phyloP scores from a whole-genome alignment of 2,888 invertebrate genomes.

The Callinectes sapidus region DNA sequence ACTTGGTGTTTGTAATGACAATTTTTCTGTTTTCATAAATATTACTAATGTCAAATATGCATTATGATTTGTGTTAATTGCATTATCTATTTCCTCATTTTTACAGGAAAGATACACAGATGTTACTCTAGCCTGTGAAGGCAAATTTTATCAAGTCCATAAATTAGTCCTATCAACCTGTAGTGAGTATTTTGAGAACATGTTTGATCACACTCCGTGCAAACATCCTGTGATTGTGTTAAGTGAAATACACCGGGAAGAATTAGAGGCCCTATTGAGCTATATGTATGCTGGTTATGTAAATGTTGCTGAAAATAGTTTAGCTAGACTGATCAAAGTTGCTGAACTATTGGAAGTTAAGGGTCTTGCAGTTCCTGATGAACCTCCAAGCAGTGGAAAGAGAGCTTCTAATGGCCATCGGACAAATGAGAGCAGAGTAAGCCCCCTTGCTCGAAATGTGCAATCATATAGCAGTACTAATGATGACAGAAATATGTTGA shows the following conservation, averaged over 20 bases:
- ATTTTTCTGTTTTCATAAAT: background rate
- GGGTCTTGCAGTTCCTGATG: slow-evolving; percentile 59
- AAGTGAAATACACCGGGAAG: slow-evolving; percentile 52
- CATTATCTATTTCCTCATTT: background rate
- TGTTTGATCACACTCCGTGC: slow-evolving; percentile 60
- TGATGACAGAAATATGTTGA: background rate
- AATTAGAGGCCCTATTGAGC: slow-evolving; percentile 54
- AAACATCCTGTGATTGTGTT: slow-evolving; percentile 65
- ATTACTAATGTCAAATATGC: background rate
- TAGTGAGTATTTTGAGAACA: slow-evolving; percentile 59
- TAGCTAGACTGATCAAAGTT: slow-evolving; percentile 40
- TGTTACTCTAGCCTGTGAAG: slow-evolving; percentile 58
- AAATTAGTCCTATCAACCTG: slow-evolving; percentile 47
- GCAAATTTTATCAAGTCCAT: slow-evolving; percentile 55
- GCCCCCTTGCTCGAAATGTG: slow-evolving; percentile 19
- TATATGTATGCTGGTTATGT: slow-evolving; percentile 61
- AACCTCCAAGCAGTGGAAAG: slow-evolving; percentile 44
- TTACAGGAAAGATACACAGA: slow-evolving; percentile 57
- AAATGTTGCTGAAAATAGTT: slow-evolving; percentile 48
- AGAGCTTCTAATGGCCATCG: slow-evolving; percentile 22
- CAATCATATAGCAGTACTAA: background rate
- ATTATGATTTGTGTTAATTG: background rate
- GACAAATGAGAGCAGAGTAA: background rate
- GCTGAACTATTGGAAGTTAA: slow-evolving; percentile 61
- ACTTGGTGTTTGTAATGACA: background rate